Conservation (phyloP, 1,140 invertebrate genomes). For the Heliothis virescens region DNA sequence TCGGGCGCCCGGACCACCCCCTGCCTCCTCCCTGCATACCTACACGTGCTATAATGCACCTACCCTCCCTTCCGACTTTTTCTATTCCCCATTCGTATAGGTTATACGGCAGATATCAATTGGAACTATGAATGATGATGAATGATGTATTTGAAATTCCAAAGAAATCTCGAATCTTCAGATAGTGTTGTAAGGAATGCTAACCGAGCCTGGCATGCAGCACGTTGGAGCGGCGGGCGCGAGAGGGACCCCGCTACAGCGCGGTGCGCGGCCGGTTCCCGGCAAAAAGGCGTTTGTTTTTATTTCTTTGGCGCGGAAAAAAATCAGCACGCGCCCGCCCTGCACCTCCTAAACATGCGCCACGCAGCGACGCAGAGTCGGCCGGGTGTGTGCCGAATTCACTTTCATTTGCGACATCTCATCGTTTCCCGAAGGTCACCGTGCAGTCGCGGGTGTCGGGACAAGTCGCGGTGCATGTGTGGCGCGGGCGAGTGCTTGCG, state of each 20-base stretch:
- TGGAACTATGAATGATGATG: background rate
- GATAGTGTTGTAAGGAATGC: background rate
- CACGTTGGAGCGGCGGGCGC: slow-evolving; percentile 19
- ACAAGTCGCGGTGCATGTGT: slow-evolving; percentile 61
- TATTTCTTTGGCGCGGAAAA: slow-evolving; percentile 84
- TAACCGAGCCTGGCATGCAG: slow-evolving; percentile 1
- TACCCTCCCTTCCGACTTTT: slow-evolving; percentile 61
- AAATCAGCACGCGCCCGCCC: slow-evolving; percentile 83
- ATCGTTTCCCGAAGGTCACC: slow-evolving; percentile 84
- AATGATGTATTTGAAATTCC: background rate
- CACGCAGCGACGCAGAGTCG: slow-evolving; percentile 85
- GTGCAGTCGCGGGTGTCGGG: slow-evolving; percentile 64
- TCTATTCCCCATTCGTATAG: slow-evolving; percentile 45
- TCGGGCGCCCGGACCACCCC: slow-evolving; percentile 66
- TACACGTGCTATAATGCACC: slow-evolving; percentile 71
- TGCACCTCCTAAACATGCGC: slow-evolving; percentile 86
- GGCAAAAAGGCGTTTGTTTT: slow-evolving; percentile 83
- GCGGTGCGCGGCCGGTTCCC: slow-evolving; percentile 69
- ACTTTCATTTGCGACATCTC: slow-evolving; percentile 86
- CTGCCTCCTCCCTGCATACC: slow-evolving; percentile 63
- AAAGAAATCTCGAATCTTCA: slow-evolving; percentile 41
- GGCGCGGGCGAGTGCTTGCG: slow-evolving; percentile 67
- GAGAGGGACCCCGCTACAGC: slow-evolving; percentile 49
- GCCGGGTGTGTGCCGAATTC: slow-evolving; percentile 81
- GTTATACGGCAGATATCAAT: slow-evolving; percentile 19